phyloP scores from a whole-genome alignment of 2,888 invertebrate genomes.

The Muschampia plurimacula region DNA sequence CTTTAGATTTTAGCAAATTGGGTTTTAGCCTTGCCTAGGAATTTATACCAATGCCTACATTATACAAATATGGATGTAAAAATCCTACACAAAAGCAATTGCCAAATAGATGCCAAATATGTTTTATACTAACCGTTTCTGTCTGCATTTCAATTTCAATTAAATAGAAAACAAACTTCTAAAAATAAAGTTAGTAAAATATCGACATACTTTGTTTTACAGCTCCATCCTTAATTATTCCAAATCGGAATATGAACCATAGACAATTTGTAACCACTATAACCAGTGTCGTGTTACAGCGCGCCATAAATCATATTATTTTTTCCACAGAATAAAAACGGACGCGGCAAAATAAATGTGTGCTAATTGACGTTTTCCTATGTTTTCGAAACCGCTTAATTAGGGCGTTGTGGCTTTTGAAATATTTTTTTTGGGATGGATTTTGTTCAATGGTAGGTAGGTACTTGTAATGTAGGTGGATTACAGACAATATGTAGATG shows the following conservation, averaged over 20 bases:
- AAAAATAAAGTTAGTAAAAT: conserved; percentile 41
- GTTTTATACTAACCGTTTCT: neutral
- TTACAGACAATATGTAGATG: neutral
- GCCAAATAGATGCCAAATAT: neutral
- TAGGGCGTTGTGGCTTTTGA: conserved; percentile 44
- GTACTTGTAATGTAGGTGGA: no score
- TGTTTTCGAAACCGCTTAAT: conserved; percentile 57
- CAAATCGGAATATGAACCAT: conserved; percentile 55
- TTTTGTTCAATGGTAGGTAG: no score
- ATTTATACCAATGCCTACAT: neutral
- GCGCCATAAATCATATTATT: conserved; percentile 76
- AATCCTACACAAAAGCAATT: neutral
- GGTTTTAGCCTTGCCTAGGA: neutral
- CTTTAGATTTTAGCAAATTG: neutral
- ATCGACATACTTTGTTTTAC: conserved; percentile 13
- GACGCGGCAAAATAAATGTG: conserved; percentile 74
- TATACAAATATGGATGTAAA: neutral
- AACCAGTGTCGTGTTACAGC: conserved; percentile 75
- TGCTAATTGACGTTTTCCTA: conserved; percentile 84
- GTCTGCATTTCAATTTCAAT: neutral
- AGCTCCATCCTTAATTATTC: conserved; percentile 46
- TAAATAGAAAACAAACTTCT: conserved; percentile 26
- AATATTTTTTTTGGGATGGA: neutral
- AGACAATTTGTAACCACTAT: conserved; percentile 79
- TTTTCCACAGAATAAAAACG: conserved; percentile 65